Evolutionary conservation across 2,113 vertebrate species (phyloP).

Genomic region (Erythrocebus patas): DNA sequence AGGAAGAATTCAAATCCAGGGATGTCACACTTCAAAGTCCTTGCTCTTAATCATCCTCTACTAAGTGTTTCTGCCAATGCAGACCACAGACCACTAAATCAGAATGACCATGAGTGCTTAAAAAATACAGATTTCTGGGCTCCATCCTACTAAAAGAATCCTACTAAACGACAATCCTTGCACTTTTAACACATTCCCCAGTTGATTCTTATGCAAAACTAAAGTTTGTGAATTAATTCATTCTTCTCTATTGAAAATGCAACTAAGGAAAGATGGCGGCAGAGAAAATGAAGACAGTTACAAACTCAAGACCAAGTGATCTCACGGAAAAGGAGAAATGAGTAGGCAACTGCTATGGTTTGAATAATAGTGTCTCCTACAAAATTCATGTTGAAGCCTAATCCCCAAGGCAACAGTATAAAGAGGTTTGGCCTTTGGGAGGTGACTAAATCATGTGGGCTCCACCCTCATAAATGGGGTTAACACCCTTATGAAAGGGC

Average conservation of each 20-base stretch:
- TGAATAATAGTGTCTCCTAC: not conserved
- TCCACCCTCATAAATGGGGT: not conserved
- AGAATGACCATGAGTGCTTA: not conserved
- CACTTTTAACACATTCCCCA: not conserved
- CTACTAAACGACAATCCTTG: not conserved
- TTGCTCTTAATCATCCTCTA: not conserved
- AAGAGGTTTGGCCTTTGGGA: not conserved
- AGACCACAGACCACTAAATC: not conserved
- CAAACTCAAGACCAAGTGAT: too few species aligned
- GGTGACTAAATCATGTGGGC: not conserved
- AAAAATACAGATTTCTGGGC: not conserved
- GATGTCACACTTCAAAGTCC: too few species aligned
- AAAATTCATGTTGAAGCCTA: not conserved
- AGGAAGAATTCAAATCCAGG: not conserved
- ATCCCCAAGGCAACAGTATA: not conserved
- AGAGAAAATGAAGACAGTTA: not conserved
- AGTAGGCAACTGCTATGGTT: not conserved
- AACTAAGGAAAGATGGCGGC: not conserved
- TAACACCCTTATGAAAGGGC: not conserved
- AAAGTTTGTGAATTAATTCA: slow-evolving; percentile 11
- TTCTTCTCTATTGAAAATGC: not conserved
- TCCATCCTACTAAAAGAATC: not conserved
- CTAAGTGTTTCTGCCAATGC: not conserved
- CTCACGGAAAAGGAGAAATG: not conserved
- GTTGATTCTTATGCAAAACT: not conserved